phyloP scores from a whole-genome alignment of 2,888 invertebrate species.

The Campoplex nolae region DNA sequence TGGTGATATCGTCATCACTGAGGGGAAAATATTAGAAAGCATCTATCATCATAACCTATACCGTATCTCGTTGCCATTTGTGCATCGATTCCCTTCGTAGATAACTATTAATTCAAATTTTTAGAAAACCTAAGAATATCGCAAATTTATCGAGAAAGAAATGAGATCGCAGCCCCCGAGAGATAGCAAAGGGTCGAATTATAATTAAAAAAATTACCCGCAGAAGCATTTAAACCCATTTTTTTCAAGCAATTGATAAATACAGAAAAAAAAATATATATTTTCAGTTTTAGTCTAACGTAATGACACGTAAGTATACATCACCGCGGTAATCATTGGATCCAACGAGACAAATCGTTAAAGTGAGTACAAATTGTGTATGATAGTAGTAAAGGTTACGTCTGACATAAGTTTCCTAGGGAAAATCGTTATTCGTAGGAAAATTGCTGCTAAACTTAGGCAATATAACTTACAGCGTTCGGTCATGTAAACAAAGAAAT shows the following conservation, averaged over 20 bases:
- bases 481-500: conserved; percentile 8
- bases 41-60: too few species aligned
- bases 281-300: not conserved
- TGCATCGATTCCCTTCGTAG: too few species aligned
- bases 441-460: conserved; percentile 17
- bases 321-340: not conserved
- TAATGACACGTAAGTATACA: not conserved
- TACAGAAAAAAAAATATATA: not conserved
- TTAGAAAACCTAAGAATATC: too few species aligned
- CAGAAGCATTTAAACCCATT: not conserved
- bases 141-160: too few species aligned
- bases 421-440: not conserved
- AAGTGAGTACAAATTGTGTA: not conserved
- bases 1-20: too few species aligned
- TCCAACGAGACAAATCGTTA: conserved; percentile 11
- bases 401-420: conserved; percentile 1
- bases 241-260: not conserved
- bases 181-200: not conserved
- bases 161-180: not conserved
- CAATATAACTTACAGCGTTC: conserved; percentile 21
- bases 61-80: too few species aligned
- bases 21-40: too few species aligned
- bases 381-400: not conserved
- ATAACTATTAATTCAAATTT: too few species aligned
- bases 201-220: not conserved